Percentiles rank a stretch among this genome's conserved stretches.
phyloP scores from a whole-genome alignment of 2,797 vertebrate species.

The Cossypha heuglini region DNA sequence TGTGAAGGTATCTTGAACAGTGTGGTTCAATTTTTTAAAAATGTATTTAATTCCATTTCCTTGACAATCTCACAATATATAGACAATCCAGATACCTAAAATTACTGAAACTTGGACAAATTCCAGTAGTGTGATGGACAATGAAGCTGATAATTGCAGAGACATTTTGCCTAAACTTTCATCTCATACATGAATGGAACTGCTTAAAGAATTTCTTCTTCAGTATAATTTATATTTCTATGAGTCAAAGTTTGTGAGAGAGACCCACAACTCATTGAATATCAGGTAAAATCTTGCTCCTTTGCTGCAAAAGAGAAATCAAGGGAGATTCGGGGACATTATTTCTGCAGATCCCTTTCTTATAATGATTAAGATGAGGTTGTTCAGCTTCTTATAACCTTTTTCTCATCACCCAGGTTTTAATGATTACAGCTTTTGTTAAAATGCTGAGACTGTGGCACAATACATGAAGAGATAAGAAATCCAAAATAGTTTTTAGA shows the following conservation, averaged over 20 bases:
- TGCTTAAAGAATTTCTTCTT: neutral
- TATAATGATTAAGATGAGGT: neutral
- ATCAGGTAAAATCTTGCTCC: neutral
- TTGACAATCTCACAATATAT: neutral
- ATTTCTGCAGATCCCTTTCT: neutral
- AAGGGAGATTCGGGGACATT: rapidly evolving
- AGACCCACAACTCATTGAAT: neutral
- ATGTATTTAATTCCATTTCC: neutral
- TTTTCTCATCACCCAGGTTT: neutral
- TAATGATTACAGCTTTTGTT: neutral
- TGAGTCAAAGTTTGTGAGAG: neutral
- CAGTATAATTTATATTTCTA: neutral
- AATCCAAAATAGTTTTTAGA: neutral
- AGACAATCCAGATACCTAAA: neutral
- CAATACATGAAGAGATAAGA: neutral
- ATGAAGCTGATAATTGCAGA: neutral
- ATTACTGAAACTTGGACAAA: neutral
- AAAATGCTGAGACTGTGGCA: neutral
- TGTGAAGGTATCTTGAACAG: neutral
- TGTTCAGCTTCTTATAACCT: neutral
- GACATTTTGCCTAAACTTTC: neutral
- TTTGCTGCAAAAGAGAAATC: neutral
- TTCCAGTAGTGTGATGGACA: neutral
- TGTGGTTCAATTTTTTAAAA: neutral
- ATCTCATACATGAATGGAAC: neutral